A percentile compares a stretch with the other conserved stretches of the same genome.
These are phyloP conservation scores for Peromyscus leucopus DNA, from an alignment of 2,113 vertebrate species.

Conservation along the genomic window DNA sequence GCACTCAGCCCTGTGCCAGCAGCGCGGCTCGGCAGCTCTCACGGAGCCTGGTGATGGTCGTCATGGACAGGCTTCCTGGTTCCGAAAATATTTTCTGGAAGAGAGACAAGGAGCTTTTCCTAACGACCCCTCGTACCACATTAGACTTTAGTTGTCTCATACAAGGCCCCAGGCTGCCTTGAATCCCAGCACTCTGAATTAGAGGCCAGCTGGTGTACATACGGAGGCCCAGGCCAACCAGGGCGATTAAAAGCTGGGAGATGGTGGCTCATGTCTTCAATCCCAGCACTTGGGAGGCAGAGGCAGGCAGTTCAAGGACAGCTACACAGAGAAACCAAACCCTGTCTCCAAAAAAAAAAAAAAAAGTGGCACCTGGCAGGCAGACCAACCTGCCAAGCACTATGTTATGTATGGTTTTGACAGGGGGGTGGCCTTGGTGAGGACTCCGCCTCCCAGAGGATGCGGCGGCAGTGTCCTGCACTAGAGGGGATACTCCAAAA, in stretches of 20 bases:
- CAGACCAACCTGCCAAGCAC: not conserved
- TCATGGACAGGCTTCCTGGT: not conserved
- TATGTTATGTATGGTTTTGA: not conserved
- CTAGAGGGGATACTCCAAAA: not conserved
- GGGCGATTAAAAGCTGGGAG: too few species aligned
- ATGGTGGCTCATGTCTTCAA: not conserved
- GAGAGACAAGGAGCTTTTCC: not conserved
- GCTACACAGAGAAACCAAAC: not conserved
- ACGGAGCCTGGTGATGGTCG: not conserved
- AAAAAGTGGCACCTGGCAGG: not conserved
- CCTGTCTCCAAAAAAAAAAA: not conserved
- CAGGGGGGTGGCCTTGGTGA: not conserved
- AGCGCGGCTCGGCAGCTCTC: not conserved
- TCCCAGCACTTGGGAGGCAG: not conserved
- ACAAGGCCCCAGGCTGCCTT: not conserved
- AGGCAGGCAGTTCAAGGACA: not conserved
- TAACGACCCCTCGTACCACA: not conserved
- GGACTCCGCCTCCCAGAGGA: not conserved
- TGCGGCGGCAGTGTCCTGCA: not conserved
- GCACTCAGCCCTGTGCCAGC: not conserved
- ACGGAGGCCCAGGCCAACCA: too few species aligned
- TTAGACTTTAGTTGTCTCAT: not conserved
- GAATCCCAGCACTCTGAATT: not conserved
- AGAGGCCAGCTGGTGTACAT: too few species aligned
- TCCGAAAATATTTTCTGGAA: conserved; percentile 31